These are phyloP conservation scores for Tupiocoris notatus DNA, from an alignment of 2,888 invertebrate genomes.

Conservation along the genomic window DNA sequence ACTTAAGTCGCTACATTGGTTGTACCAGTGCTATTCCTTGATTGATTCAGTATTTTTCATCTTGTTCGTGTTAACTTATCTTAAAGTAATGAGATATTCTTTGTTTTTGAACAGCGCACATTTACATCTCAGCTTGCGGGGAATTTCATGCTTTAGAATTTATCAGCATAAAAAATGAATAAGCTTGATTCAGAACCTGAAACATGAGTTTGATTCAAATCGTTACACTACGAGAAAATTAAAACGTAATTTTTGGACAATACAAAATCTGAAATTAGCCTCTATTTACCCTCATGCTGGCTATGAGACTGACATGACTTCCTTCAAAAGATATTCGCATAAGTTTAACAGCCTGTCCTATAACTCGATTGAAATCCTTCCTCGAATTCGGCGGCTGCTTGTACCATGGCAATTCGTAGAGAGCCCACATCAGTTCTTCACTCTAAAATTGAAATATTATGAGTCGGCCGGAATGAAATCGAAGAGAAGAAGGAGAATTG, in stretches of 20 bases:
- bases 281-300: slow-evolving; percentile 8
- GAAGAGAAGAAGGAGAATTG: too few relatives aligned
- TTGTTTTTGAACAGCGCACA: too few relatives aligned
- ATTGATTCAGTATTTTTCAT: too few relatives aligned
- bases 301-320: background rate
- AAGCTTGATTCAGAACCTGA: slow-evolving; percentile 26
- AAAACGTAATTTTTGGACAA: background rate
- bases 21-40: too few relatives aligned
- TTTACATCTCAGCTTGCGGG: too few relatives aligned
- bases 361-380: slow-evolving; percentile 1
- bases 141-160: background rate
- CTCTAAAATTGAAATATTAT: slow-evolving; percentile 1
- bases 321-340: slow-evolving; percentile 9
- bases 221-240: too few relatives aligned
- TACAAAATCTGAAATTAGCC: background rate
- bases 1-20: too few relatives aligned
- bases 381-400: slow-evolving; percentile 11
- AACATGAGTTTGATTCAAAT: too few relatives aligned
- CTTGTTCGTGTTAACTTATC: too few relatives aligned
- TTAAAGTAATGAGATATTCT: too few relatives aligned
- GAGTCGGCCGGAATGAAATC: too few relatives aligned
- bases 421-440: background rate
- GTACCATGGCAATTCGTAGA: slow-evolving; percentile 12
- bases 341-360: slow-evolving; percentile 3
- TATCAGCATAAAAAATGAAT: slow-evolving; percentile 26